Percentiles rank a stretch among this genome's conserved stretches.
These are phyloP conservation scores for Scleropages formosus DNA, from an alignment of 2,797 vertebrate genomes.

Conservation along the genomic window DNA sequence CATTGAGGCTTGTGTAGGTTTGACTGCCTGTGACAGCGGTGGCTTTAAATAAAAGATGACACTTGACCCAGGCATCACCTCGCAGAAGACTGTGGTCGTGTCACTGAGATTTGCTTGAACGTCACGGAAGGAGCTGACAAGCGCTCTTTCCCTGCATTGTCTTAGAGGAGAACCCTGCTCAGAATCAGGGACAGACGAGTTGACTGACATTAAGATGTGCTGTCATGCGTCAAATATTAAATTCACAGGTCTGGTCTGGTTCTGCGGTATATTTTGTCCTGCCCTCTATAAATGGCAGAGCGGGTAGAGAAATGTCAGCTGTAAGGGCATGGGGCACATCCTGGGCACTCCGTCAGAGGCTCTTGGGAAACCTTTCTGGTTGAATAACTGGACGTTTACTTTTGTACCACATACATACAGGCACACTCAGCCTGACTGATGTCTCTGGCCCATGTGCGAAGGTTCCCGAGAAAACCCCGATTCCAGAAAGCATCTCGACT, in stretches of 20 bases:
- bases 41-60: conserved; percentile 7
- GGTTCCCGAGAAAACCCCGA: too few species aligned
- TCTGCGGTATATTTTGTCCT: background rate
- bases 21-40: background rate
- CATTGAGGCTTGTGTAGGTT: background rate
- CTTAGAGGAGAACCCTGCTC: background rate
- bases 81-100: background rate
- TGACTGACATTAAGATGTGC: conserved; percentile 23
- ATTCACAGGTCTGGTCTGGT: background rate
- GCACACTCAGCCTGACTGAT: too few species aligned
- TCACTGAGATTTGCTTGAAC: conserved; percentile 2
- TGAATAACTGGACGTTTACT: background rate
- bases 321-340: background rate
- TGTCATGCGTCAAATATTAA: background rate
- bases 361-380: conserved; percentile 3
- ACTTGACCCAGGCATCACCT: conserved; percentile 16
- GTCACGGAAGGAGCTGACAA: background rate
- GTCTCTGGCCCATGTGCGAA: too few species aligned
- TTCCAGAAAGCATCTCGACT: too few species aligned
- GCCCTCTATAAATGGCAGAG: background rate
- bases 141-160: background rate
- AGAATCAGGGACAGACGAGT: conserved; percentile 4
- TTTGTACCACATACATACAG: too few species aligned
- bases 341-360: background rate
- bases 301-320: background rate